These are phyloP conservation scores for Percina caprodes DNA, from an alignment of 2,113 vertebrate genomes.

Conservation along the genomic window DNA sequence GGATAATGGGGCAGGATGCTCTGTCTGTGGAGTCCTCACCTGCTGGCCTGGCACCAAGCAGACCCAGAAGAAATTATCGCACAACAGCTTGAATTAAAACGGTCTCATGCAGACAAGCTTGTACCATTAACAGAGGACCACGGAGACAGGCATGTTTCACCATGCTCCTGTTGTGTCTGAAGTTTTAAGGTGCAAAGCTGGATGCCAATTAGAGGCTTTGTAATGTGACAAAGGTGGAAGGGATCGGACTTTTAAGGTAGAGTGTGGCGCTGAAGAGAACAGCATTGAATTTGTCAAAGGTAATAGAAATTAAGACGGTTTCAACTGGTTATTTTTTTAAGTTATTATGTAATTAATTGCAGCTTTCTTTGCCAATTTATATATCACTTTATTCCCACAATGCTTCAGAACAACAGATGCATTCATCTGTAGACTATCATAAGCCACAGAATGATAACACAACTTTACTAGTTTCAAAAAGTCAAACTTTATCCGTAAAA, in stretches of 20 bases:
- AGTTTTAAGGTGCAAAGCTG: constrained; percentile 56
- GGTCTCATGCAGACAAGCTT: constrained; percentile 58
- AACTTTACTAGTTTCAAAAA: neutral
- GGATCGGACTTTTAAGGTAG: constrained; percentile 12
- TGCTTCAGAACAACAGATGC: neutral
- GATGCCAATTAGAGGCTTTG: constrained; percentile 61
- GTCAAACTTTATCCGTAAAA: neutral
- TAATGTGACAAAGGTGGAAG: constrained; percentile 57
- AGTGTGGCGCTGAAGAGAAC: constrained; percentile 14
- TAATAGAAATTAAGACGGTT: constrained; percentile 15
- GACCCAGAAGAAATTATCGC: constrained; percentile 62
- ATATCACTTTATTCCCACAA: neutral
- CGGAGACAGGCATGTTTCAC: constrained; percentile 49
- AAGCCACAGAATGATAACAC: neutral
- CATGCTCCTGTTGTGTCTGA: constrained; percentile 56
- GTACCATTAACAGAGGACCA: constrained; percentile 47
- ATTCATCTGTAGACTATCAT: constrained; percentile 3
- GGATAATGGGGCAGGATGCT: constrained; percentile 61
- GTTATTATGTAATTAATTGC: constrained; percentile 6
- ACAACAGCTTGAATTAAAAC: constrained; percentile 59
- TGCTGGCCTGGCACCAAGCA: constrained; percentile 68
- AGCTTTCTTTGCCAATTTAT: constrained; percentile 6
- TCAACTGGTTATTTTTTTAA: neutral
- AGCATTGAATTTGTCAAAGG: neutral
- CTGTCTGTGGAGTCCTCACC: constrained; percentile 64